Percentiles rank a stretch among this genome's conserved stretches.
phyloP scores from a whole-genome alignment of 2,113 vertebrate genomes.

The Prionailurus viverrinus region DNA sequence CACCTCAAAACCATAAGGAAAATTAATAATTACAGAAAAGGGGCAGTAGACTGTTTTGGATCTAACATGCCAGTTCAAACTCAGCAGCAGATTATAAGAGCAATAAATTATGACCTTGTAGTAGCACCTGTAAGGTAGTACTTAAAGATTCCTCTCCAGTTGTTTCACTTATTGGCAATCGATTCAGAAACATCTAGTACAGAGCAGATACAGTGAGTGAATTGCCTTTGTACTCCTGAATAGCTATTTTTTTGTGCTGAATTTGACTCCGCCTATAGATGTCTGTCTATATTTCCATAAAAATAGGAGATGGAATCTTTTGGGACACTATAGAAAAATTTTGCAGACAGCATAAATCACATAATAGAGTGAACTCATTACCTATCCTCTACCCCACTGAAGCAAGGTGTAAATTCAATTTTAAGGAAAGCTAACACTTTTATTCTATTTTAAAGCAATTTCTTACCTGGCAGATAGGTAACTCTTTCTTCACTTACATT shows the following conservation, averaged over 20 bases:
- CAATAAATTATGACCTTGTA: conserved; percentile 33
- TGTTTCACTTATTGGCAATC: not conserved
- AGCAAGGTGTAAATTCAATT: conserved; percentile 85
- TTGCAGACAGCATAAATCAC: conserved; percentile 67
- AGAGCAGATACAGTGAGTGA: not conserved
- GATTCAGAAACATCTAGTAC: not conserved
- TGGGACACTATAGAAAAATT: conserved; percentile 60
- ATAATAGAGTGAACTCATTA: conserved; percentile 76
- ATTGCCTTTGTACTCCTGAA: not conserved
- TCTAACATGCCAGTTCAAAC: not conserved
- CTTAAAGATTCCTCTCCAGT: conserved; percentile 48
- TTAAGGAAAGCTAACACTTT: conserved; percentile 84
- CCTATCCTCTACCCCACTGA: conserved; percentile 51
- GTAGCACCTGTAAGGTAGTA: not conserved
- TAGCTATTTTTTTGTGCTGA: not conserved
- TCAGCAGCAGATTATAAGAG: not conserved
- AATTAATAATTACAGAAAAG: not conserved
- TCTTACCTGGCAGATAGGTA: conserved; percentile 85
- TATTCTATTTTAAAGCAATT: conserved; percentile 84
- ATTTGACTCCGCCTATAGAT: not conserved
- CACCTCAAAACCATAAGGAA: not conserved
- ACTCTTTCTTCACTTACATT: conserved; percentile 83
- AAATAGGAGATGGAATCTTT: conserved; percentile 23
- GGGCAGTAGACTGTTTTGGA: not conserved
- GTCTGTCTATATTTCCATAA: conserved; percentile 66